Evolutionary conservation across 2,797 vertebrate species (phyloP).

Genomic region (Cirrhinus mrigala): DNA sequence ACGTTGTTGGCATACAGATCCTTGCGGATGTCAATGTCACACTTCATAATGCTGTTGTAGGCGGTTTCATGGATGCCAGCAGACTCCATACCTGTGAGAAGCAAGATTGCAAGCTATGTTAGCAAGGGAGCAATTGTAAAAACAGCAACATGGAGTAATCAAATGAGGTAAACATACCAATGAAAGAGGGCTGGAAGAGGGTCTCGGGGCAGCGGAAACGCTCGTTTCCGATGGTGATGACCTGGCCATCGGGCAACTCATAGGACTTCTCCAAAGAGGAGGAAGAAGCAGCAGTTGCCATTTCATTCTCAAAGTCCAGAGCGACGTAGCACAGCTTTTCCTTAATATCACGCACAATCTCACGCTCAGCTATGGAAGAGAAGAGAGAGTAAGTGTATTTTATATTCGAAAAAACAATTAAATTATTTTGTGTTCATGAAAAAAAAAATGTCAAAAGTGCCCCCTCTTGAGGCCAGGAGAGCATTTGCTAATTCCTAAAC

Average conservation of each 20-base stretch:
- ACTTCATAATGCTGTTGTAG: slow-evolving; percentile 99
- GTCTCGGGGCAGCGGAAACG: slow-evolving; percentile 97
- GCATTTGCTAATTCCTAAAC: not conserved
- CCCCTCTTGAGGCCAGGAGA: not conserved
- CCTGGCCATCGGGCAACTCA: slow-evolving; percentile 94
- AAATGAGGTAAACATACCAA: slow-evolving; percentile 76
- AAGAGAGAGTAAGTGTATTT: not conserved
- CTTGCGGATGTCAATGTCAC: slow-evolving; percentile 98
- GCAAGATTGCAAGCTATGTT: not conserved
- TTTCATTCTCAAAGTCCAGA: slow-evolving; percentile 85
- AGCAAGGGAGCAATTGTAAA: not conserved
- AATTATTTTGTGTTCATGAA: not conserved
- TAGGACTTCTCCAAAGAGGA: slow-evolving; percentile 86
- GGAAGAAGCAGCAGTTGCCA: slow-evolving; percentile 84
- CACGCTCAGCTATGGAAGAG: slow-evolving; percentile 77
- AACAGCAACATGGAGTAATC: not conserved
- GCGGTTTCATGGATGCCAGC: slow-evolving; percentile 98
- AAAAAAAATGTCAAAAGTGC: not conserved
- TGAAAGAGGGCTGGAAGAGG: slow-evolving; percentile 95
- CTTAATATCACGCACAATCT: slow-evolving; percentile 85
- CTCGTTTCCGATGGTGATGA: slow-evolving; percentile 98
- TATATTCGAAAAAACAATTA: not conserved
- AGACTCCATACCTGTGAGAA: slow-evolving; percentile 92
- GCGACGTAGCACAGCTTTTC: slow-evolving; percentile 85
- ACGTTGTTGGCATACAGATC: slow-evolving; percentile 98